phyloP scores from a whole-genome alignment of 1,140 invertebrate genomes.

The Calycopis cecrops region DNA sequence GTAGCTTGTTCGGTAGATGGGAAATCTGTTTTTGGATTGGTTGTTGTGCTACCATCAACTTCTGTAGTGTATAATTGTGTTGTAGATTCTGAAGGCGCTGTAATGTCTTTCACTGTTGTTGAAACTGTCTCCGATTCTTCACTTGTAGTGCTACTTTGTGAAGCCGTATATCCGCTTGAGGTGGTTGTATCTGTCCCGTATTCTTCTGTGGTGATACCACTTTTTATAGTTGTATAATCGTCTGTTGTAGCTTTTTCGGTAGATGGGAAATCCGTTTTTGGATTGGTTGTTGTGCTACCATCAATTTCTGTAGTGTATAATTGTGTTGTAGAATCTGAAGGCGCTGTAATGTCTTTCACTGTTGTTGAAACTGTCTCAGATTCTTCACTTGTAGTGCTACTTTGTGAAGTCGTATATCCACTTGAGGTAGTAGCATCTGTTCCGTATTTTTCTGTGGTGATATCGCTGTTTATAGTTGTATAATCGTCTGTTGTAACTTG shows the following conservation, averaged over 20 bases:
- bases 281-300: too few species aligned
- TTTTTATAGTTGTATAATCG: too few species aligned
- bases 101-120: neutral
- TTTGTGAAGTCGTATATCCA: neutral
- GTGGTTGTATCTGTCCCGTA: too few species aligned
- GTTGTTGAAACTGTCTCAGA: conserved; percentile 10
- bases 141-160: conserved; percentile 8
- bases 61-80: neutral
- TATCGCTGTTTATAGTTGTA: conserved; percentile 7
- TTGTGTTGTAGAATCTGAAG: conserved; percentile 1
- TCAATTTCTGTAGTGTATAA: too few species aligned
- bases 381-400: conserved; percentile 1
- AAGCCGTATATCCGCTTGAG: neutral
- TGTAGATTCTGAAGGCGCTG: neutral
- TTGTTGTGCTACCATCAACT: neutral
- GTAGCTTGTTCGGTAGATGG: neutral
- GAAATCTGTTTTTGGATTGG: neutral
- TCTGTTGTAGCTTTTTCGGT: too few species aligned
- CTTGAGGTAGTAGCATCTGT: too few species aligned
- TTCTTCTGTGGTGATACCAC: too few species aligned
- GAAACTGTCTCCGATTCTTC: neutral
- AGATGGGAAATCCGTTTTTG: too few species aligned
- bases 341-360: conserved; percentile 4
- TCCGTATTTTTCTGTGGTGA: too few species aligned
- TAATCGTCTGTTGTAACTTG: conserved; percentile 2